These are phyloP conservation scores for Actias luna DNA, from an alignment of 2,888 invertebrate species.

Conservation along the genomic window DNA sequence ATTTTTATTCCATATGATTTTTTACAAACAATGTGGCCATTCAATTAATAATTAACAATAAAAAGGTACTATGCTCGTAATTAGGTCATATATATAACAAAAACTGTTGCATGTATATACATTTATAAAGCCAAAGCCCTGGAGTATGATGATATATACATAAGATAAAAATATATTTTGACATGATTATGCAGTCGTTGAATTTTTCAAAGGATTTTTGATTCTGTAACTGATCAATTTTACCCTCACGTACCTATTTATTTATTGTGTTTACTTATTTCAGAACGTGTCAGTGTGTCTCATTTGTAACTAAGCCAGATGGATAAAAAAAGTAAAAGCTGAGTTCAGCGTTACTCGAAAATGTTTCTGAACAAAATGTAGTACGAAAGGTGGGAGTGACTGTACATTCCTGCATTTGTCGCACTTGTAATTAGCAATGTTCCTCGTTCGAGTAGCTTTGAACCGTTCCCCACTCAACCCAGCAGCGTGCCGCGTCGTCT, in stretches of 20 bases:
- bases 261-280: neutral
- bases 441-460: slow-evolving; percentile 33
- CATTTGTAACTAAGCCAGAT: slow-evolving; percentile 35
- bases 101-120: no score
- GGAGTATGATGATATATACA: no score
- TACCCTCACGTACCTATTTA: neutral
- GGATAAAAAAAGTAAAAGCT: slow-evolving; percentile 40
- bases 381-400: slow-evolving; percentile 44
- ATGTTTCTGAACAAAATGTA: slow-evolving; percentile 47
- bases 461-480: slow-evolving; percentile 23
- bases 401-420: slow-evolving; percentile 31
- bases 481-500: slow-evolving; percentile 31
- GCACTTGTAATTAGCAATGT: slow-evolving; percentile 58
- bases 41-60: no score
- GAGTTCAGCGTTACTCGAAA: slow-evolving; percentile 44
- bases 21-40: no score
- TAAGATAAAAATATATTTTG: no score
- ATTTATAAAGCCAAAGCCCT: no score
- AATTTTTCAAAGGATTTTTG: no score
- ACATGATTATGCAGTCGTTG: no score
- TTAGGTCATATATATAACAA: no score
- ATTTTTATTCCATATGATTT: no score
- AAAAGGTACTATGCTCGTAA: no score
- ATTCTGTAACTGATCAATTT: neutral
- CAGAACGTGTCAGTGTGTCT: slow-evolving; percentile 27